Evolutionary conservation across 2,797 vertebrate species (phyloP).

Genomic region (Miichthys miiuy): DNA sequence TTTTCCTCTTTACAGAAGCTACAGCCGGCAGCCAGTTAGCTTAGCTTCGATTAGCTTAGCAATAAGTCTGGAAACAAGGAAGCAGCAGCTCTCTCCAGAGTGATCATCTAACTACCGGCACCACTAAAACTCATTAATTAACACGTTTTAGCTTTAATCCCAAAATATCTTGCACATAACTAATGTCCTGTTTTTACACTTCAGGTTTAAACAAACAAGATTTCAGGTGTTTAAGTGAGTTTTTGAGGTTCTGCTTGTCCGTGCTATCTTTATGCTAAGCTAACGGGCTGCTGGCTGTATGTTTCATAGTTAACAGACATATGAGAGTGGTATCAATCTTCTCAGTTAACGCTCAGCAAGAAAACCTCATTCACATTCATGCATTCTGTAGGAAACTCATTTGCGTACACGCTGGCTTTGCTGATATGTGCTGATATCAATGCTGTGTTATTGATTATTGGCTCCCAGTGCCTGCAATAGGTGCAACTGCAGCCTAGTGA

Average conservation of each 20-base stretch:
- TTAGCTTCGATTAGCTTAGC: not conserved
- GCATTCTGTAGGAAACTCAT: not conserved
- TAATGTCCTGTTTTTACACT: not conserved
- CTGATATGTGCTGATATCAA: constrained; percentile 19
- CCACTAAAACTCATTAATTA: not conserved
- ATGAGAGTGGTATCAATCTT: not conserved
- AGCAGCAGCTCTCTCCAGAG: not conserved
- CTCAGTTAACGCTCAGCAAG: not conserved
- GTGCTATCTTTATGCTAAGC: constrained; percentile 3
- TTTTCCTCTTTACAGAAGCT: not conserved
- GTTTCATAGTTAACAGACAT: not conserved
- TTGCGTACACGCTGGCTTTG: not conserved
- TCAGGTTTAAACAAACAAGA: not conserved
- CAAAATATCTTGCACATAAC: not conserved
- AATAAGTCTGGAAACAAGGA: not conserved
- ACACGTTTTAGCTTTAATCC: no score
- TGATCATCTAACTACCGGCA: not conserved
- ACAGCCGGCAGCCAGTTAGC: no score
- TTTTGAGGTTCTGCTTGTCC: not conserved
- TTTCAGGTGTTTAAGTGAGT: not conserved
- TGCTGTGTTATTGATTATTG: constrained; percentile 39
- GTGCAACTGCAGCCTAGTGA: constrained; percentile 7
- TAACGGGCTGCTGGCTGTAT: not conserved
- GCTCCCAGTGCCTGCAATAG: constrained; percentile 28
- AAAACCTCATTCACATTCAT: not conserved